phyloP scores from a whole-genome alignment of 2,888 invertebrate genomes.

The Tachina grossa region DNA sequence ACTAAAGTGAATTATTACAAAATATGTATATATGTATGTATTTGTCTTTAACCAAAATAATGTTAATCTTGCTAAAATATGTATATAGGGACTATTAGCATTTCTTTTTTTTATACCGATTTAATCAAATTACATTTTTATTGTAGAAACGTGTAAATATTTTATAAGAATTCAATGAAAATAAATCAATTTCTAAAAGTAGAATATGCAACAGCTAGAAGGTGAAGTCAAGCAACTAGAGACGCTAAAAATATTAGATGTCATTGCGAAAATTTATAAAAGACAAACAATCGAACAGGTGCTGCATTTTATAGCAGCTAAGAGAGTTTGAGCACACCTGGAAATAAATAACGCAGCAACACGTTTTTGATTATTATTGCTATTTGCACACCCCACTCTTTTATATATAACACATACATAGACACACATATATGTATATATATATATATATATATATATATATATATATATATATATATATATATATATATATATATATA shows the following conservation, averaged over 20 bases:
- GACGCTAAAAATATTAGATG: constrained; percentile 26
- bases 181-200: constrained; percentile 57
- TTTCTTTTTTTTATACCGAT: not conserved
- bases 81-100: not conserved
- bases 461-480: too few relatives aligned
- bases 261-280: constrained; percentile 40
- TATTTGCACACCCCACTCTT: not conserved
- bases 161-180: constrained; percentile 43
- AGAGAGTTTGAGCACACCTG: constrained; percentile 25
- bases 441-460: too few relatives aligned
- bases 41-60: too few relatives aligned
- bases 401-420: not conserved
- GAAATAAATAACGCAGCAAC: constrained; percentile 26
- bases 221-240: constrained; percentile 15
- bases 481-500: too few relatives aligned
- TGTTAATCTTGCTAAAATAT: too few relatives aligned
- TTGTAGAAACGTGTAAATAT: constrained; percentile 55
- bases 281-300: constrained; percentile 25
- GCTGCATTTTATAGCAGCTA: not conserved
- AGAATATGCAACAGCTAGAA: constrained; percentile 56
- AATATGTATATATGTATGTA: not conserved
- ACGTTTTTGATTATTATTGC: constrained; percentile 25
- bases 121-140: constrained; percentile 45
- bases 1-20: too few relatives aligned
- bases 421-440: too few relatives aligned